phyloP scores from a whole-genome alignment of 2,888 invertebrate genomes.

The Macaria liturata region DNA sequence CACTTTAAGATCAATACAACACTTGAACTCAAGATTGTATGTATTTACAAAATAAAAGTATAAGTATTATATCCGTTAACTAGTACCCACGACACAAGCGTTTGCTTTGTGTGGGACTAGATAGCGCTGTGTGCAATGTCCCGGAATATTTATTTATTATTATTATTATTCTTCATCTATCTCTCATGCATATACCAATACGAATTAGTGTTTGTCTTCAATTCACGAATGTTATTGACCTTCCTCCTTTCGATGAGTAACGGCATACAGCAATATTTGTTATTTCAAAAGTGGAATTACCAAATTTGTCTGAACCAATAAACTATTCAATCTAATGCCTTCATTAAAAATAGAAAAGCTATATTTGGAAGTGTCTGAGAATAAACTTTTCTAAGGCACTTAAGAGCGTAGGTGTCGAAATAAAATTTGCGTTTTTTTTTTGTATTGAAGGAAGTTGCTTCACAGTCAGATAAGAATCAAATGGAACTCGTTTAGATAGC shows the following conservation, averaged over 20 bases:
- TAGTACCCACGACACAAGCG: no score
- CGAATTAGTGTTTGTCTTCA: neutral
- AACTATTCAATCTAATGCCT: conserved; percentile 6
- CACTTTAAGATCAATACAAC: conserved; percentile 3
- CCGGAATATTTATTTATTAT: no score
- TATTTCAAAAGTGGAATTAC: conserved; percentile 14
- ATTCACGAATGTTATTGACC: conserved; percentile 14
- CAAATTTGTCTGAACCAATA: conserved; percentile 15
- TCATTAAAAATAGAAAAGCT: conserved; percentile 2
- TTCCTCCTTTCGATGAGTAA: conserved; percentile 13
- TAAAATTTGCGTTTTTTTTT: conserved; percentile 8
- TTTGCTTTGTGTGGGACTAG: no score
- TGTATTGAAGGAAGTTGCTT: neutral
- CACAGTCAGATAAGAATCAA: conserved; percentile 4
- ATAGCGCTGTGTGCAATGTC: no score
- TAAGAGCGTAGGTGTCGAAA: conserved; percentile 12
- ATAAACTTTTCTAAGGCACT: conserved; percentile 6
- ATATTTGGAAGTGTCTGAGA: conserved; percentile 9
- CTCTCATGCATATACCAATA: no score
- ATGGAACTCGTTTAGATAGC: neutral
- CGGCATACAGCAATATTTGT: conserved; percentile 2
- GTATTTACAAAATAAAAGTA: no score
- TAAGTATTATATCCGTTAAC: no score
- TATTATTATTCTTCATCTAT: no score
- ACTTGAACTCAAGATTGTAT: conserved; percentile 1